Conservation (phyloP, 2,888 invertebrate genomes). For the Rutpela maculata region DNA sequence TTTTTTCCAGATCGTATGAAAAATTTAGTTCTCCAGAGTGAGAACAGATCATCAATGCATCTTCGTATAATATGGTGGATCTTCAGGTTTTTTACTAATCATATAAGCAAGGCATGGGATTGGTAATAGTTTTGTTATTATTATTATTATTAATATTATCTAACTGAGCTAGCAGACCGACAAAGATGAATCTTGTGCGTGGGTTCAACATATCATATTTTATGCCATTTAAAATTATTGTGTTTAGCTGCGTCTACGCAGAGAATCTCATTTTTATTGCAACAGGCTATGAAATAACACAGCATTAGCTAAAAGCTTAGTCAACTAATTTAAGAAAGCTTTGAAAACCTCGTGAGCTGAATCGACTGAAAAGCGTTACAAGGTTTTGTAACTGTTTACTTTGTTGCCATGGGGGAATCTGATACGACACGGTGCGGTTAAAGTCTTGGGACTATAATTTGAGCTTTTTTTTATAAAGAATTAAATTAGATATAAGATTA, state of each 20-base stretch:
- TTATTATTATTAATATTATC: too few relatives aligned
- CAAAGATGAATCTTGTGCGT: too few relatives aligned
- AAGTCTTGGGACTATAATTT: background rate
- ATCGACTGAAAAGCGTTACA: constrained; percentile 4
- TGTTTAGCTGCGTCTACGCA: background rate
- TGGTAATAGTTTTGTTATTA: too few relatives aligned
- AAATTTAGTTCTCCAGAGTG: too few relatives aligned
- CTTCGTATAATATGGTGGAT: too few relatives aligned
- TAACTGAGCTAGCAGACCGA: too few relatives aligned
- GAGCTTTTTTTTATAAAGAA: background rate
- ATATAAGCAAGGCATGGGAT: too few relatives aligned
- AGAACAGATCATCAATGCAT: too few relatives aligned
- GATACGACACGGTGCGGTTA: background rate
- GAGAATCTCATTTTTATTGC: background rate
- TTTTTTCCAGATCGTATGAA: too few relatives aligned
- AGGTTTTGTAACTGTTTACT: constrained; percentile 13
- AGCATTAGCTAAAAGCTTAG: background rate
- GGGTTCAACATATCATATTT: too few relatives aligned
- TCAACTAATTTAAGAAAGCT: constrained; percentile 3
- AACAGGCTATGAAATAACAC: background rate
- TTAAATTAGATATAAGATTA: background rate
- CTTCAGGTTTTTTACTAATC: too few relatives aligned
- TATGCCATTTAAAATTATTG: too few relatives aligned
- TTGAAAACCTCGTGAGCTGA: background rate
- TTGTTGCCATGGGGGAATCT: background rate